Percentiles rank a stretch among this genome's conserved stretches.
phyloP scores from a whole-genome alignment of 2,888 invertebrate species.

The Drosophila acutilabella region DNA sequence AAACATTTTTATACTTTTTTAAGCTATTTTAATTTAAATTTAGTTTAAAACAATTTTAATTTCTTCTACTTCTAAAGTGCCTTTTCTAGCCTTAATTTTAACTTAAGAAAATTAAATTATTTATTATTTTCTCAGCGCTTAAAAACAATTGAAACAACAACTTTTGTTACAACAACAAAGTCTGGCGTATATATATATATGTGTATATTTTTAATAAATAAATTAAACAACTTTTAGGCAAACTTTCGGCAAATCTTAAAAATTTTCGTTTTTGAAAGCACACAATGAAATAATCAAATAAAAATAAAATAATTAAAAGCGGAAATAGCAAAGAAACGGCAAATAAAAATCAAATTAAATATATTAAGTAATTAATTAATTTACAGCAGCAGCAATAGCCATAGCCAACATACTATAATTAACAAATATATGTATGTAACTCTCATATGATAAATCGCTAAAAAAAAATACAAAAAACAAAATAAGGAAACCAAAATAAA shows the following conservation, averaged over 20 bases:
- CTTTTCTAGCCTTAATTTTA: slow-evolving; percentile 70
- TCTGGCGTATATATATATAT: slow-evolving; percentile 50
- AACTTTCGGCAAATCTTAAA: slow-evolving; percentile 76
- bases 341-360: slow-evolving; percentile 52
- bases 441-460: slow-evolving; percentile 44
- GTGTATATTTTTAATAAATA: slow-evolving; percentile 57
- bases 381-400: slow-evolving; percentile 64
- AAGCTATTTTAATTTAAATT: not conserved
- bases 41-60: not conserved
- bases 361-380: slow-evolving; percentile 49
- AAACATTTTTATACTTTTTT: slow-evolving; percentile 13
- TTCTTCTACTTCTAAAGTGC: slow-evolving; percentile 67
- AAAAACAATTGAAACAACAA: slow-evolving; percentile 37
- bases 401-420: slow-evolving; percentile 46
- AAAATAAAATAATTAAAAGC: slow-evolving; percentile 34
- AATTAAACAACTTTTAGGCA: slow-evolving; percentile 64
- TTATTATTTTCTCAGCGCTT: slow-evolving; percentile 12
- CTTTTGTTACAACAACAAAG: slow-evolving; percentile 58
- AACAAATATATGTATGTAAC: slow-evolving; percentile 48
- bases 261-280: slow-evolving; percentile 57
- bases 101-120: slow-evolving; percentile 22
- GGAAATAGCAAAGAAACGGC: slow-evolving; percentile 48
- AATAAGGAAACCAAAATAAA: slow-evolving; percentile 8
- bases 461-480: slow-evolving; percentile 12
- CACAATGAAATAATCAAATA: slow-evolving; percentile 64